Conservation (phyloP, 2,888 invertebrate genomes). For the Zaprionus obscuricornis region DNA sequence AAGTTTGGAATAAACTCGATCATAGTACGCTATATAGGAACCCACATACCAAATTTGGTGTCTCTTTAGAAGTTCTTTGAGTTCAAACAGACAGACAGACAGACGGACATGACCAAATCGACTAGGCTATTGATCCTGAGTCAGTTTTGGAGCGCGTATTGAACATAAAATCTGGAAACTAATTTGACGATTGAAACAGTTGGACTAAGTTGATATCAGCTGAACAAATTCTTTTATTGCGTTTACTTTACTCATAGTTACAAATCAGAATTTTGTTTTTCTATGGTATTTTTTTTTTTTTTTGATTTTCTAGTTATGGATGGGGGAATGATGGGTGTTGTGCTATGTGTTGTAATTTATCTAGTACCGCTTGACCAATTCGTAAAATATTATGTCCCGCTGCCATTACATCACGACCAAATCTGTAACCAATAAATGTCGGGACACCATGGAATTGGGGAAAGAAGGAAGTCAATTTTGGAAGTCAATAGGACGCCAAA, state of each 20-base stretch:
- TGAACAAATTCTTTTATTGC: constrained; percentile 14
- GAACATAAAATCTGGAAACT: background rate
- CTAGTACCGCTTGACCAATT: constrained; percentile 21
- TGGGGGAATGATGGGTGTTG: too few relatives aligned
- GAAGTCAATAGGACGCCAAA: constrained; percentile 50
- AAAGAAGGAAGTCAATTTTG: constrained; percentile 32
- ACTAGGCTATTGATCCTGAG: too few relatives aligned
- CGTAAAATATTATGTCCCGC: constrained; percentile 6
- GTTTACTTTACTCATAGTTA: constrained; percentile 10
- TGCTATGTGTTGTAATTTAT: constrained; percentile 38
- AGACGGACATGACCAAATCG: too few relatives aligned
- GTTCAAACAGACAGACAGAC: too few relatives aligned
- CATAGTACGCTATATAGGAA: too few relatives aligned
- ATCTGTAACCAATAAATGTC: constrained; percentile 33
- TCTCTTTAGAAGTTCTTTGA: too few relatives aligned
- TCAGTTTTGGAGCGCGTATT: too few relatives aligned
- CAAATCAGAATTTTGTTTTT: constrained; percentile 8
- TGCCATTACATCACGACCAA: constrained; percentile 6
- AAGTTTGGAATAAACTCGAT: too few relatives aligned
- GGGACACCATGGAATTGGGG: constrained; percentile 22
- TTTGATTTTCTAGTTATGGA: too few relatives aligned
- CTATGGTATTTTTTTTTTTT: background rate
- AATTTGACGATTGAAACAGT: constrained; percentile 17
- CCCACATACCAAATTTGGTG: too few relatives aligned
- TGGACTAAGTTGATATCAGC: constrained; percentile 7